Percentiles rank a stretch among this genome's conserved stretches.
phyloP scores from a whole-genome alignment of 2,797 vertebrate species.

The Syngnathus acus region DNA sequence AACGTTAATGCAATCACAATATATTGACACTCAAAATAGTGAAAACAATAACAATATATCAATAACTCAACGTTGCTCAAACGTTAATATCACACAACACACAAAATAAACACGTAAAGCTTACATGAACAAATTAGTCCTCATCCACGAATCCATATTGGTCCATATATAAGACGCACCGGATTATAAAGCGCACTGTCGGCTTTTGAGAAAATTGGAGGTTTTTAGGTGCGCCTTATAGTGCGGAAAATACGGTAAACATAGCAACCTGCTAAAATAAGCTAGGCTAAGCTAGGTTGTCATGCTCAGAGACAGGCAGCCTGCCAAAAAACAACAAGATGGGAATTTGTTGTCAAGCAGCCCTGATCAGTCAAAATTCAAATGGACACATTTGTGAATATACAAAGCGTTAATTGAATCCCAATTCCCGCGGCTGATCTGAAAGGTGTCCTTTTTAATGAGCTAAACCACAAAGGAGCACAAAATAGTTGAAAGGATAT shows the following conservation, averaged over 20 bases:
- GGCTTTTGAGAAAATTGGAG: no score
- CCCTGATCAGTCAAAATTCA: background rate
- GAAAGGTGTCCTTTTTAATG: background rate
- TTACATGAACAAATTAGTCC: no score
- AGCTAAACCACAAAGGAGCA: background rate
- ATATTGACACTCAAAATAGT: no score
- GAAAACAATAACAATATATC: no score
- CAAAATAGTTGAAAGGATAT: background rate
- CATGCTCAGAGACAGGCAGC: constrained; percentile 7
- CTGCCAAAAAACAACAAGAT: background rate
- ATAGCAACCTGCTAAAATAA: constrained; percentile 32
- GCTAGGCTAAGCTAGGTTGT: constrained; percentile 30
- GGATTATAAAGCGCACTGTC: no score
- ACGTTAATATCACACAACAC: no score
- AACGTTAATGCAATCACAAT: no score
- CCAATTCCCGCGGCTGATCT: background rate
- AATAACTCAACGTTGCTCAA: no score
- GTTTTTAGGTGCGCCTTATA: no score
- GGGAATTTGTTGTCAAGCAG: constrained; percentile 2
- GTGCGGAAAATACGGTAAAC: background rate
- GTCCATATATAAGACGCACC: no score
- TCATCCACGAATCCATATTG: no score
- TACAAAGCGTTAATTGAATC: background rate
- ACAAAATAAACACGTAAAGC: no score
- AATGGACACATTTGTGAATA: background rate